These are phyloP conservation scores for Pogonocichla stellata DNA, from an alignment of 2,113 vertebrate genomes.

Conservation along the genomic window DNA sequence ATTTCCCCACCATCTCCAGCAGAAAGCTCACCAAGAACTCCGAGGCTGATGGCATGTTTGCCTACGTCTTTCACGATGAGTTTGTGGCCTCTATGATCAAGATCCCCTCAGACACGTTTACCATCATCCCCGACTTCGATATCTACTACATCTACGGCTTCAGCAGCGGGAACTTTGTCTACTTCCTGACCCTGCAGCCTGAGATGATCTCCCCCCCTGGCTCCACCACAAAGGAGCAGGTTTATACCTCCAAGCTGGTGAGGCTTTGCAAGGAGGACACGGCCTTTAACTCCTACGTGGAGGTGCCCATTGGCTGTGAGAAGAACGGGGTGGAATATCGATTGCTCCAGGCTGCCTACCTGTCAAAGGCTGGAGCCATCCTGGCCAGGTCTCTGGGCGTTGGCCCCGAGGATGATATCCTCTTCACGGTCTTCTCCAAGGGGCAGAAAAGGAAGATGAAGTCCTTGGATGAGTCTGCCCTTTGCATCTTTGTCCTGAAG, in stretches of 20 bases:
- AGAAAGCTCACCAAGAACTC: constrained; percentile 94
- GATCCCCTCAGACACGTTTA: constrained; percentile 97
- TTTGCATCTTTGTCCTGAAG: constrained; percentile 94
- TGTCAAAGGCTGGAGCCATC: constrained; percentile 91
- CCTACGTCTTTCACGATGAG: constrained; percentile 96
- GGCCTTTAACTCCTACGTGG: constrained; percentile 96
- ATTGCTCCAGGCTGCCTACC: constrained; percentile 91
- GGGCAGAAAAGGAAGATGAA: constrained; percentile 96
- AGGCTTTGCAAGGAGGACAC: constrained; percentile 95
- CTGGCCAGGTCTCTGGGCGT: constrained; percentile 87
- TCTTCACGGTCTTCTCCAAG: constrained; percentile 95
- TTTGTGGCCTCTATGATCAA: constrained; percentile 99
- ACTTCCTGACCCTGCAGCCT: constrained; percentile 95
- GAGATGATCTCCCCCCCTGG: constrained; percentile 94
- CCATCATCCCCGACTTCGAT: constrained; percentile 96
- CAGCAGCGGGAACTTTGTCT: constrained; percentile 96
- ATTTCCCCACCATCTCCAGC: constrained; percentile 98
- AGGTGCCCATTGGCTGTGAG: constrained; percentile 94
- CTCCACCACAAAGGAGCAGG: constrained; percentile 91
- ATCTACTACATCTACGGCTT: constrained; percentile 99
- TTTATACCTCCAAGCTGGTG: constrained; percentile 97
- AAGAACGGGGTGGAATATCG: constrained; percentile 92
- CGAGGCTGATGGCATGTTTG: constrained; percentile 96
- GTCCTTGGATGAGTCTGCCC: constrained; percentile 90
- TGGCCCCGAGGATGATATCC: constrained; percentile 87